These are phyloP conservation scores for Zaprionus nigranus DNA, from an alignment of 1,140 invertebrate genomes.

Conservation along the genomic window DNA sequence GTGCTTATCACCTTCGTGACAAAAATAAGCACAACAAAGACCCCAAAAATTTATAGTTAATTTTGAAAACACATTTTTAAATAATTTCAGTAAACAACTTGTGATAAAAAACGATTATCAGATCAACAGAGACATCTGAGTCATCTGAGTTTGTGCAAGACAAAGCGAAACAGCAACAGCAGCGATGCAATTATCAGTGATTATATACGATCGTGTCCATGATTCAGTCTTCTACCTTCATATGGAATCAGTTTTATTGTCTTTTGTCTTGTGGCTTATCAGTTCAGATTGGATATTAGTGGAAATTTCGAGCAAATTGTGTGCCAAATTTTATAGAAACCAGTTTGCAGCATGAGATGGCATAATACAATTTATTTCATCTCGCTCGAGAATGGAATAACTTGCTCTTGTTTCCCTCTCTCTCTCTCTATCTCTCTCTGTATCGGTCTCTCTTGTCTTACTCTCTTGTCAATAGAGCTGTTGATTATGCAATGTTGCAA, in stretches of 20 bases:
- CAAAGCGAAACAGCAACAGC: not conserved
- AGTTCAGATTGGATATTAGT: constrained; percentile 6
- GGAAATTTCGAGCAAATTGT: constrained; percentile 20
- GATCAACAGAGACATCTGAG: not conserved
- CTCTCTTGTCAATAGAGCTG: not conserved
- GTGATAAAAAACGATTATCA: not conserved
- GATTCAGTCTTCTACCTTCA: constrained; percentile 18
- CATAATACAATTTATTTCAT: not conserved
- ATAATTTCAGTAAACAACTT: not conserved
- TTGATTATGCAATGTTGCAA: constrained; percentile 34
- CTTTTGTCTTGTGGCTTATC: constrained; percentile 15
- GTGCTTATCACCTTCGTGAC: not conserved
- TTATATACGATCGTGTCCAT: constrained; percentile 17
- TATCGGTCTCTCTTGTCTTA: not conserved
- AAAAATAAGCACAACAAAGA: not conserved
- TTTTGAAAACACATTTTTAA: not conserved
- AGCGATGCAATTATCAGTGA: constrained; percentile 18
- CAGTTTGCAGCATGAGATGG: constrained; percentile 9
- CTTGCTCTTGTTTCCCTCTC: not conserved
- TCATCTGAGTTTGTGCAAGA: not conserved
- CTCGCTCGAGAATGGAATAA: constrained; percentile 3
- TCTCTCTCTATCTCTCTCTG: not conserved
- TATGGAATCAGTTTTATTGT: not conserved
- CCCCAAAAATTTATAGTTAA: not conserved
- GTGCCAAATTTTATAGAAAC: constrained; percentile 27